These are phyloP conservation scores for Ramphastos sulfuratus DNA, from an alignment of 2,113 vertebrate genomes.

Conservation along the genomic window DNA sequence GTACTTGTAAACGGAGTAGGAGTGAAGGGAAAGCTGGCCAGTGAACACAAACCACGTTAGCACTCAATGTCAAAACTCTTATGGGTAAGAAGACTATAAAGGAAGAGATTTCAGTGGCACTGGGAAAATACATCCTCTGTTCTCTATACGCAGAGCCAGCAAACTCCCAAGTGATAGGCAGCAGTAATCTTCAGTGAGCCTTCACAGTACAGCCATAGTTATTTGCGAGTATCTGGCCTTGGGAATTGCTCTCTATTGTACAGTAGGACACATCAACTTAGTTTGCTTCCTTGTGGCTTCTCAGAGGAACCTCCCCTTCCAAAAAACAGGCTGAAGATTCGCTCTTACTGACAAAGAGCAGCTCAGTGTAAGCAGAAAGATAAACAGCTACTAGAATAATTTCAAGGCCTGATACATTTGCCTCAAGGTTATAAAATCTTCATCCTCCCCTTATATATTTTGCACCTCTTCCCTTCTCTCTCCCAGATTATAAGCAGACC, in stretches of 20 bases:
- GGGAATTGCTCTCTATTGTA: background rate
- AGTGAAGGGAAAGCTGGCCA: background rate
- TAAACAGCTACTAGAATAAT: background rate
- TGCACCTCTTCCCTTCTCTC: background rate
- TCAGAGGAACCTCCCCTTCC: background rate
- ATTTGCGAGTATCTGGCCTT: background rate
- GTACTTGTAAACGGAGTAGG: background rate
- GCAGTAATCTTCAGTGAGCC: background rate
- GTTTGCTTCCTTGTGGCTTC: background rate
- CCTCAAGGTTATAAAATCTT: background rate
- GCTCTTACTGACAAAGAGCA: background rate
- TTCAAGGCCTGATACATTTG: background rate
- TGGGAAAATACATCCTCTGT: background rate
- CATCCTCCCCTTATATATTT: background rate
- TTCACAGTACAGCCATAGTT: background rate
- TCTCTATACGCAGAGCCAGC: conserved; percentile 35
- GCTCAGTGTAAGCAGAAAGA: background rate
- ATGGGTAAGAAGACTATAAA: conserved; percentile 17
- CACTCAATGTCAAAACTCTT: conserved; percentile 43
- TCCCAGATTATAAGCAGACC: background rate
- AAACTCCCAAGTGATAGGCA: background rate
- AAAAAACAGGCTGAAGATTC: background rate
- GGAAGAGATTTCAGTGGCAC: background rate
- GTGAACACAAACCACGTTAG: background rate
- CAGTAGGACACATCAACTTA: background rate